Percentiles rank a stretch among this genome's conserved stretches.
Evolutionary conservation across 2,888 invertebrate species (phyloP).

Genomic region (Mechanitis messenoides): DNA sequence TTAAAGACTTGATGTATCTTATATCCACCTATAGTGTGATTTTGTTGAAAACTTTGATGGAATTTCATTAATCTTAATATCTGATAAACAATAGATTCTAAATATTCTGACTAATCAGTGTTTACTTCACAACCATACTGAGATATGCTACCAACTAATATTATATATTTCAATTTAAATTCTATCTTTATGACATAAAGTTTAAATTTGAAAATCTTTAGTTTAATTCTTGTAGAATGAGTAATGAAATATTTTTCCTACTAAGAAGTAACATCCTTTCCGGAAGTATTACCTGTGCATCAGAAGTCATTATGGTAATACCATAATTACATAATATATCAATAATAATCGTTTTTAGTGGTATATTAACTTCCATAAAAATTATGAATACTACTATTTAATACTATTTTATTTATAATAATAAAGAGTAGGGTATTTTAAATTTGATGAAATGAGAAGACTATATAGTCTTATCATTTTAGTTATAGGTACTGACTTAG

Average conservation of each 20-base stretch:
- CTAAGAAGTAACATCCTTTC: slow-evolving; percentile 26
- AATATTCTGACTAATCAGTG: not conserved
- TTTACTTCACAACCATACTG: not conserved
- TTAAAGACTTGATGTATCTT: not conserved
- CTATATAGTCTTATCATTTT: too few species aligned
- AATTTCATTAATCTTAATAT: not conserved
- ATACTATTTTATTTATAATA: too few species aligned
- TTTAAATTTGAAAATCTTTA: not conserved
- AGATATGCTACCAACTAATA: not conserved
- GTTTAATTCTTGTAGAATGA: slow-evolving; percentile 22
- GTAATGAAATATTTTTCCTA: slow-evolving; percentile 25
- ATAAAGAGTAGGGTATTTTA: too few species aligned
- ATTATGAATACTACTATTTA: too few species aligned
- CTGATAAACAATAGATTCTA: not conserved
- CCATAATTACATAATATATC: too few species aligned
- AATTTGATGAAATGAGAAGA: too few species aligned
- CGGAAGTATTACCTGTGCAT: slow-evolving; percentile 20
- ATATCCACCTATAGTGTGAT: not conserved
- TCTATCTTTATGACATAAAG: not conserved
- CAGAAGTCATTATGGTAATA: too few species aligned
- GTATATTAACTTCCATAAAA: too few species aligned
- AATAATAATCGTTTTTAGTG: too few species aligned
- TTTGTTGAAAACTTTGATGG: not conserved
- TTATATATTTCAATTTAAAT: not conserved
- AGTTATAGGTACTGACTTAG: too few species aligned